These are phyloP conservation scores for Campylomormyrus tamandua DNA, from an alignment of 2,113 vertebrate genomes.

Conservation along the genomic window DNA sequence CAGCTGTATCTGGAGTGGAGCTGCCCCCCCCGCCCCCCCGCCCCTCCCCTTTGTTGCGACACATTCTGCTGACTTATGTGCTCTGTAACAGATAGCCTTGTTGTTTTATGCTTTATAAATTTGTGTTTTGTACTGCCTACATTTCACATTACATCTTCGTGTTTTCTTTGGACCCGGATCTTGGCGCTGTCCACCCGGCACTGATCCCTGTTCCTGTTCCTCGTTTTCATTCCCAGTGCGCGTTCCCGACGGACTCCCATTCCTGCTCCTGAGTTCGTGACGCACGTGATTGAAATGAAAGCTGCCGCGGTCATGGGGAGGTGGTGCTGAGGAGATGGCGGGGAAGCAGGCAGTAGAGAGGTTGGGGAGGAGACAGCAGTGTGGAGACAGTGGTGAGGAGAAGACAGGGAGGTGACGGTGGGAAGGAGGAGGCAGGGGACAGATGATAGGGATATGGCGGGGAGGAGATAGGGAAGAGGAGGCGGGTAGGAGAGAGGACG, in stretches of 20 bases:
- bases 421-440: not conserved
- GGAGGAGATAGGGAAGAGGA: not conserved
- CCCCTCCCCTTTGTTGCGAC: not conserved
- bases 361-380: not conserved
- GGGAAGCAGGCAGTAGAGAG: not conserved
- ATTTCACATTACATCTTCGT: slow-evolving; percentile 12
- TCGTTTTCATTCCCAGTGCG: not conserved
- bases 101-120: slow-evolving; percentile 18
- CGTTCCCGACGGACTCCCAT: not conserved
- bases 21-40: not conserved
- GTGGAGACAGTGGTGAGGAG: not conserved
- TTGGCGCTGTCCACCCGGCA: not conserved
- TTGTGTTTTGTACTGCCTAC: slow-evolving; percentile 12
- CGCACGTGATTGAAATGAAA: not conserved
- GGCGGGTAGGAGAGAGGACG: not conserved
- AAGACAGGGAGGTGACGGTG: not conserved
- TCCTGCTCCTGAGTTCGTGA: not conserved
- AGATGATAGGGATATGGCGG: not conserved
- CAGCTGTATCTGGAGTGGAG: slow-evolving; percentile 3
- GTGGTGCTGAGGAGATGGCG: not conserved
- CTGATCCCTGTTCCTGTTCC: not conserved
- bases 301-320: not conserved
- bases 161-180: slow-evolving; percentile 1
- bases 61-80: slow-evolving; percentile 9
- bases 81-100: slow-evolving; percentile 16